Percentiles rank a stretch among this genome's conserved stretches.
phyloP scores from a whole-genome alignment of 2,113 vertebrate genomes.

The Leucosticte australis region DNA sequence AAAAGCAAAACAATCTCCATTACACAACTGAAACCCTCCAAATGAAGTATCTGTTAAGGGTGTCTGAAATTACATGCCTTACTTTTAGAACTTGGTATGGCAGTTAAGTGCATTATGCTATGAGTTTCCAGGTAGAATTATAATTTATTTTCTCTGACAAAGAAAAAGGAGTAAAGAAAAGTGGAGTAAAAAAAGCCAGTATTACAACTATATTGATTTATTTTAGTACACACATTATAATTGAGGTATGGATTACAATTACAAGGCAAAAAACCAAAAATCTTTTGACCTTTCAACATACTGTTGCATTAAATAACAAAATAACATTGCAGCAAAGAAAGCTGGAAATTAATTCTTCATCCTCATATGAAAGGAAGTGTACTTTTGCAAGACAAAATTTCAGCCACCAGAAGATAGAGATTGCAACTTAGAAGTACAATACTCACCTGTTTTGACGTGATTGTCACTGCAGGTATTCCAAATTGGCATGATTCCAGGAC shows the following conservation, averaged over 20 bases:
- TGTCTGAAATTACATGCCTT: not conserved
- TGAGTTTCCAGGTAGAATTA: not conserved
- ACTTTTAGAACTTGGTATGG: not conserved
- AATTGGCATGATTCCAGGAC: not conserved
- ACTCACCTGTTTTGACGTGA: not conserved
- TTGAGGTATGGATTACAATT: not conserved
- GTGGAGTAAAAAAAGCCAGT: not conserved
- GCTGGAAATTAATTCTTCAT: not conserved
- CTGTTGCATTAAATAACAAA: not conserved
- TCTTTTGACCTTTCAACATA: not conserved
- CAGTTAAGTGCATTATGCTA: not conserved
- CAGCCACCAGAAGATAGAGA: not conserved
- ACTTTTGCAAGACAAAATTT: not conserved
- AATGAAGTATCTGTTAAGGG: not conserved
- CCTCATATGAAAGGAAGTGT: not conserved
- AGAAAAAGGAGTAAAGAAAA: not conserved
- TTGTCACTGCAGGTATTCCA: not conserved
- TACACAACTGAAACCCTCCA: not conserved
- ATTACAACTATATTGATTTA: not conserved
- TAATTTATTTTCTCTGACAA: not conserved
- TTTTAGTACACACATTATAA: not conserved
- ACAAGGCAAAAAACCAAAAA: not conserved
- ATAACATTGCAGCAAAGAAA: not conserved
- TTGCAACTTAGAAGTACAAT: not conserved
- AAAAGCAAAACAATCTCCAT: not conserved